These are phyloP conservation scores for human (Homo sapiens) DNA, from an alignment of 2,113 vertebrate species.

Conservation along the genomic window DNA sequence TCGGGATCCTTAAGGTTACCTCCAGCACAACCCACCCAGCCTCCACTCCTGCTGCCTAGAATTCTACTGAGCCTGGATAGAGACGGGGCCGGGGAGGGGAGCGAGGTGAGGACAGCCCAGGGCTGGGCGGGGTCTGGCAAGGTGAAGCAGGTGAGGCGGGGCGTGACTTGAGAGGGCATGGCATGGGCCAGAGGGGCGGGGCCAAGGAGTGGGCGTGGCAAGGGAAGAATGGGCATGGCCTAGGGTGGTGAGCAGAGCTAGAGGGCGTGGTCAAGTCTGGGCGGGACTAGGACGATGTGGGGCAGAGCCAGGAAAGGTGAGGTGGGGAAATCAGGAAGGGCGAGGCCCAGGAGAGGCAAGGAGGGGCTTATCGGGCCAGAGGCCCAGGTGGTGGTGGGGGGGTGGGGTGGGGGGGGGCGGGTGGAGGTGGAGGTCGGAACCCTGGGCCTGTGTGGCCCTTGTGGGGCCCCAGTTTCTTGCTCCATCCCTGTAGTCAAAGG, in stretches of 20 bases:
- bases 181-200: no score
- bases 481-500: background rate
- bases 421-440: background rate
- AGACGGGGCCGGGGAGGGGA: no score
- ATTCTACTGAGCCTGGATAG: background rate
- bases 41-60: accelerated
- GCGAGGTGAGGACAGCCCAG: background rate
- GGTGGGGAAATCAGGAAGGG: accelerated
- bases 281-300: background rate
- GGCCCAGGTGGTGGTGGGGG: background rate
- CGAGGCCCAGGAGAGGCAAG: background rate
- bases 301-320: background rate
- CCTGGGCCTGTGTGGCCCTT: background rate
- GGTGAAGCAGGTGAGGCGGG: background rate
- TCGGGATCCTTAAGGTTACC: background rate
- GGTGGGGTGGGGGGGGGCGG: no score
- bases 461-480: background rate
- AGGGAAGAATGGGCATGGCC: no score
- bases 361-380: background rate
- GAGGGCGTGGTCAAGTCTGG: background rate
- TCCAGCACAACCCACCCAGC: accelerated
- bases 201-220: background rate
- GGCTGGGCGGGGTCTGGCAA: background rate
- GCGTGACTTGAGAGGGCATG: background rate
- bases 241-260: no score